phyloP scores from a whole-genome alignment of 2,113 vertebrate species.

The Scophthalmus maximus region DNA sequence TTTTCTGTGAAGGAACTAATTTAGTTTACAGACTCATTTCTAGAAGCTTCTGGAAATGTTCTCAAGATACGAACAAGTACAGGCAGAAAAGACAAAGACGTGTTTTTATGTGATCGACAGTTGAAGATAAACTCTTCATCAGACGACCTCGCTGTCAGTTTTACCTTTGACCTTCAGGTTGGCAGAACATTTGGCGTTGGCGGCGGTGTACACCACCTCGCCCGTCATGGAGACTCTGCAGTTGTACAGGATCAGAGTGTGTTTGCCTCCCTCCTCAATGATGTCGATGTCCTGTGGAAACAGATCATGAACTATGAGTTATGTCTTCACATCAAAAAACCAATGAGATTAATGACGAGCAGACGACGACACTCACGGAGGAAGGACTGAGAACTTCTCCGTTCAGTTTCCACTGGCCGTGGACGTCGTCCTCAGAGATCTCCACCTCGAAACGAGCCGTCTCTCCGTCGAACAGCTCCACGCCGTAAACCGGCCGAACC shows the following conservation, averaged over 20 bases:
- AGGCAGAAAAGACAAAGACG: not conserved
- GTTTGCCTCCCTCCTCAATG: conserved; percentile 94
- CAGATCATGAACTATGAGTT: rapidly evolving
- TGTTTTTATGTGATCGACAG: not conserved
- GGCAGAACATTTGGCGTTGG: conserved; percentile 93
- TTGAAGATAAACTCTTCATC: not conserved
- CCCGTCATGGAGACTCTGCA: conserved; percentile 93
- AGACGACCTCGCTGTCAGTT: not conserved
- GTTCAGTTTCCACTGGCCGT: conserved; percentile 94
- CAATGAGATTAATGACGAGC: too few species aligned
- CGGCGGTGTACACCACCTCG: conserved; percentile 91
- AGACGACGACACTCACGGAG: conserved; percentile 88
- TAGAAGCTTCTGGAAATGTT: too few species aligned
- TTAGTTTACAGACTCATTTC: too few species aligned
- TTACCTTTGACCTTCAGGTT: conserved; percentile 98
- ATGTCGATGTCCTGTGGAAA: conserved; percentile 91
- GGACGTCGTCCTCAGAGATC: conserved; percentile 94
- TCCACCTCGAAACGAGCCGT: conserved; percentile 97
- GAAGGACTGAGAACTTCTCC: conserved; percentile 89
- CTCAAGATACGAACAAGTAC: too few species aligned
- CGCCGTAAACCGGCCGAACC: conserved; percentile 92
- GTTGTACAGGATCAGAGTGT: conserved; percentile 92
- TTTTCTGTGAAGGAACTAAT: too few species aligned
- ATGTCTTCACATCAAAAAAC: too few species aligned
- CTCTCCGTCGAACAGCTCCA: conserved; percentile 96